Evolutionary conservation across 92 coral and sea anemone species (phyloP).

Genomic region (Blastomussa wellsi): DNA sequence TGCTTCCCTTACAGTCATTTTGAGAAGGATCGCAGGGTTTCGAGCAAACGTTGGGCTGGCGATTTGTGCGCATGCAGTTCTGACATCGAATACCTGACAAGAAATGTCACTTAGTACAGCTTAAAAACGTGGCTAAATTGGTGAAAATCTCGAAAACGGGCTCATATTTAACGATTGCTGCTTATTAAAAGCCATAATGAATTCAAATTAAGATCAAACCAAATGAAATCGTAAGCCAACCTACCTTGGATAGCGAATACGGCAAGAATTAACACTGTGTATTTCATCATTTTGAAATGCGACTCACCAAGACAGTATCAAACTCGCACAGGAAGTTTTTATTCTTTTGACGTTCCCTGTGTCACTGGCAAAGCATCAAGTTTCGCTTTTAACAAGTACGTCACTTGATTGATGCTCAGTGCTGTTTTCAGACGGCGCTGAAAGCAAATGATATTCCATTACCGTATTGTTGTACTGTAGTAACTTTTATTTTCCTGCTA

Average conservation of each 20-base stretch:
- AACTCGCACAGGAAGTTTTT: slow-evolving; percentile 11
- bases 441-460: neutral
- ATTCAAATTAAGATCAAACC: neutral
- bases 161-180: neutral
- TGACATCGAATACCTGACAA: slow-evolving; percentile 16
- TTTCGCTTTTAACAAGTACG: neutral
- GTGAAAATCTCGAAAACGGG: too few relatives aligned
- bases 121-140: too few relatives aligned
- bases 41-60: slow-evolving; percentile 37
- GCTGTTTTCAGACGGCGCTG: neutral
- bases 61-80: slow-evolving; percentile 58
- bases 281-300: slow-evolving; percentile 12
- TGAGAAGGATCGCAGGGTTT: slow-evolving; percentile 42
- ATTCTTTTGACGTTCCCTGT: neutral
- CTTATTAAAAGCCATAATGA: too few relatives aligned
- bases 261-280: slow-evolving; percentile 14
- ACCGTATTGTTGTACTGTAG: neutral
- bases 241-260: slow-evolving; percentile 27
- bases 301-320: neutral
- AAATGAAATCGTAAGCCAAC: neutral
- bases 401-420: neutral
- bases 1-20: slow-evolving; percentile 27
- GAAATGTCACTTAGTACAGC: neutral
- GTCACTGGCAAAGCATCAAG: slow-evolving; percentile 25
- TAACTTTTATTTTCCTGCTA: neutral